Evolutionary conservation across 2,888 invertebrate species (phyloP), one percentile per base, ranked within the genome.

Genomic region (Luperina nickerlii): DNA sequence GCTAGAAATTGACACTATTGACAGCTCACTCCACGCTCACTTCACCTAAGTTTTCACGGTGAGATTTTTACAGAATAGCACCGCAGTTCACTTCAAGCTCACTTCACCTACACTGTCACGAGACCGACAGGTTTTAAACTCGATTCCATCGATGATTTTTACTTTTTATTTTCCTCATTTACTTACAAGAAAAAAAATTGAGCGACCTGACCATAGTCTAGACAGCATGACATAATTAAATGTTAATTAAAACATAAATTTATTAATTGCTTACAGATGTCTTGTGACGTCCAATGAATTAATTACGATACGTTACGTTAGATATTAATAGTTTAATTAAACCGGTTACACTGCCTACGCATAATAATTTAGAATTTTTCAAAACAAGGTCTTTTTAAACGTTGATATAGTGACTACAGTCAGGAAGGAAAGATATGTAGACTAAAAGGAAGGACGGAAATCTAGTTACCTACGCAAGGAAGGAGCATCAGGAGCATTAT

Each of bases 161-260:
- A 8, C 4, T 48, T 48, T 48, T 13, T 48, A n/a, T 48, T 48
- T 48, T 48, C 48, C 3, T 71, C 63, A 57, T 48, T 9, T 18
- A 65, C 1, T 9, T 18, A 65, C 1, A 57, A 65, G 24, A 65
- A 38, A 70, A 66, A 66, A 70, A 66, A 66, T 48, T n/a, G 27
- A 15, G 18, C 27, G 2, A n/a, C 42, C 15, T 72, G 60, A 60
- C 67, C 42, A 45, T 60, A 82, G 32, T 45, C 67, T 27, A 57
- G 45, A 68, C 27, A 18, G 69, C 66, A 54, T 62, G 54, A 8
- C 38, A 57, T 24, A 78, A 66, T 45, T 45, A 60, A 51, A 70
- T 54, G 27, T 2, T 66, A 60, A 84, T 78, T 71, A 66, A 84
- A 78, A 71, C 54, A 38, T 63, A 54, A 84, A 78, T 84, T 45